These are phyloP conservation scores for Mungos mungo DNA, from an alignment of 2,113 vertebrate genomes.

Conservation along the genomic window DNA sequence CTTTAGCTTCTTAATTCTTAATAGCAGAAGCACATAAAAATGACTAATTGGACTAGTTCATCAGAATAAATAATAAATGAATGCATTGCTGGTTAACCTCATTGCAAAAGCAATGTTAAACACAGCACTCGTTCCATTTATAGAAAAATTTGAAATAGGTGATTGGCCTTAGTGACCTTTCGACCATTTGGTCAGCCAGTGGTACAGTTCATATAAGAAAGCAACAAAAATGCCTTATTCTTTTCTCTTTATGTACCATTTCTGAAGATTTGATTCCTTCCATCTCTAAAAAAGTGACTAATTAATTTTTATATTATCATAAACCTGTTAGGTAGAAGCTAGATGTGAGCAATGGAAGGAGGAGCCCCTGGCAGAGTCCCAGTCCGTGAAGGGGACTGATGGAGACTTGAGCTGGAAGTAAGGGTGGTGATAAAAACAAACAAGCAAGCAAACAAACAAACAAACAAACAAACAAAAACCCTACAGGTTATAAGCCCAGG, in stretches of 20 bases:
- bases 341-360: neutral
- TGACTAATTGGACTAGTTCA: neutral
- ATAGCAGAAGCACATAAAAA: neutral
- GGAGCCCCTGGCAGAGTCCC: neutral
- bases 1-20: neutral
- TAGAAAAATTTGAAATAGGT: slow-evolving; percentile 1
- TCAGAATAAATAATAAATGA: neutral
- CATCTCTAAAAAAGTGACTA: neutral
- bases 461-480: neutral
- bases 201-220: neutral
- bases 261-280: neutral
- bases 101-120: neutral
- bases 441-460: neutral
- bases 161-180: neutral
- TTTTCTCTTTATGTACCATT: neutral
- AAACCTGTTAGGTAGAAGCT: neutral
- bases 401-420: neutral
- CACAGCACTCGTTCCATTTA: neutral
- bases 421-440: neutral
- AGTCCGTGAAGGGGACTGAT: neutral
- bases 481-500: neutral
- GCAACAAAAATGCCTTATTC: neutral
- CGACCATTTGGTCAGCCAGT: neutral
- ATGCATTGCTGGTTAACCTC: neutral
- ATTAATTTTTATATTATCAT: neutral